phyloP scores from a whole-genome alignment of 53 echinoderm and acorn worm genomes.

The Mesocentrotus franciscanus region DNA sequence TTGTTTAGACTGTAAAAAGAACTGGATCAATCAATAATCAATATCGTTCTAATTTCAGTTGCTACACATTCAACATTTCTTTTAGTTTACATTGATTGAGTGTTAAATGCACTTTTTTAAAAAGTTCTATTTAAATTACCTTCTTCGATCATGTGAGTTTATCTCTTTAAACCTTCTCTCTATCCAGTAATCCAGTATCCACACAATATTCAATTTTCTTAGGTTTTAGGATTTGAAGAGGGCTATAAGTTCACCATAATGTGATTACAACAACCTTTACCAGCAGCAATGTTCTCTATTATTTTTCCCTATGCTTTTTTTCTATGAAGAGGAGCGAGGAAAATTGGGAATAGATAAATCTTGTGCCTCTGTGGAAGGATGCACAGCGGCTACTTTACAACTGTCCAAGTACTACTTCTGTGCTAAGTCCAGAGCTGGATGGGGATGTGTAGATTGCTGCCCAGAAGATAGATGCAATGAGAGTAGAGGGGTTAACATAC shows the following conservation, averaged over 20 bases:
- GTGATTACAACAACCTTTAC: background rate
- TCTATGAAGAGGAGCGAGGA: constrained; percentile 78
- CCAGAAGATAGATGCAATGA: constrained; percentile 82
- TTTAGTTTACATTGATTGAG: too few relatives aligned
- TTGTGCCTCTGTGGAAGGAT: constrained; percentile 83
- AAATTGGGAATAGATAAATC: constrained; percentile 88
- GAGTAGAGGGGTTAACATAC: constrained; percentile 61
- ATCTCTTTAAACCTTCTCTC: too few relatives aligned
- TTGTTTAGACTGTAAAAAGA: too few relatives aligned
- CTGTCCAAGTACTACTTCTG: constrained; percentile 89
- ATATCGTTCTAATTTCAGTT: too few relatives aligned
- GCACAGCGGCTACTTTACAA: constrained; percentile 77
- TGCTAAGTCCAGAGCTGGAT: constrained; percentile 77
- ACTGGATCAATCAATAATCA: too few relatives aligned
- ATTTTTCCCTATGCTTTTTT: background rate
- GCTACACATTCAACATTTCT: too few relatives aligned
- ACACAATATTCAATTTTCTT: background rate
- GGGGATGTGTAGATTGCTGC: constrained; percentile 93
- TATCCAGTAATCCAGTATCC: background rate
- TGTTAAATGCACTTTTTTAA: too few relatives aligned
- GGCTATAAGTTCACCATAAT: background rate
- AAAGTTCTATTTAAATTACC: too few relatives aligned
- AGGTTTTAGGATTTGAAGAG: background rate
- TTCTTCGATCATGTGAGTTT: too few relatives aligned
- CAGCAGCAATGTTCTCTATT: background rate